A percentile compares a stretch with the other conserved stretches of the same genome.
Evolutionary conservation across 2,113 vertebrate species (phyloP).

Genomic region (Peromyscus polionotus): DNA sequence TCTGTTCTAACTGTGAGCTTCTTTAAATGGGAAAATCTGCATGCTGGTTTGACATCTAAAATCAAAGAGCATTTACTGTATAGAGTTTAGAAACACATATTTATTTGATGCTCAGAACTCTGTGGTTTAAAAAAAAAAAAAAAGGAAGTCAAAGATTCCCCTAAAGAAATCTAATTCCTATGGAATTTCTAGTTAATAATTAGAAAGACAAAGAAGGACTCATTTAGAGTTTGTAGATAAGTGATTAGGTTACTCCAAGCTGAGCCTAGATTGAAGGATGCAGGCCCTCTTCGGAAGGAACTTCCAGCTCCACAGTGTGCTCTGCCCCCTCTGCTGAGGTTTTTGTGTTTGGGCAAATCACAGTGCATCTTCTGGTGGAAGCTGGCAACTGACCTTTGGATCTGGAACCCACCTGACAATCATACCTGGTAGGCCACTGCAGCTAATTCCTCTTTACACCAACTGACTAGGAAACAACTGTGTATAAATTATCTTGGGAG

Average conservation of each 20-base stretch:
- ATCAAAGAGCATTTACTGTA: background rate
- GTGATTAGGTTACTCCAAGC: background rate
- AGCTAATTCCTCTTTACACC: background rate
- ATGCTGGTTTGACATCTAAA: slow-evolving; percentile 23
- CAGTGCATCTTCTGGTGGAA: slow-evolving; percentile 51
- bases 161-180: background rate
- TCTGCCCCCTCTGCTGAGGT: slow-evolving; percentile 17
- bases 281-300: background rate
- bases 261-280: background rate
- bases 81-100: background rate
- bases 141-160: slow-evolving; percentile 1
- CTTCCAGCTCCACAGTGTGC: background rate
- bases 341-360: slow-evolving; percentile 68
- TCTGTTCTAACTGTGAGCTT: background rate
- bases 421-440: slow-evolving; percentile 72
- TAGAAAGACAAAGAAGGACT: slow-evolving; percentile 23
- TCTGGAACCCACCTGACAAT: slow-evolving; percentile 71
- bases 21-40: slow-evolving; percentile 22
- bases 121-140: background rate
- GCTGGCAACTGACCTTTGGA: slow-evolving; percentile 70
- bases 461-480: background rate
- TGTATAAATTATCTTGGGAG: background rate
- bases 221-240: slow-evolving; percentile 4
- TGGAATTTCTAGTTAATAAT: background rate
- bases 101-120: slow-evolving; percentile 3